These are phyloP conservation scores for Labia minor DNA, from an alignment of 2,888 invertebrate genomes.

Conservation along the genomic window DNA sequence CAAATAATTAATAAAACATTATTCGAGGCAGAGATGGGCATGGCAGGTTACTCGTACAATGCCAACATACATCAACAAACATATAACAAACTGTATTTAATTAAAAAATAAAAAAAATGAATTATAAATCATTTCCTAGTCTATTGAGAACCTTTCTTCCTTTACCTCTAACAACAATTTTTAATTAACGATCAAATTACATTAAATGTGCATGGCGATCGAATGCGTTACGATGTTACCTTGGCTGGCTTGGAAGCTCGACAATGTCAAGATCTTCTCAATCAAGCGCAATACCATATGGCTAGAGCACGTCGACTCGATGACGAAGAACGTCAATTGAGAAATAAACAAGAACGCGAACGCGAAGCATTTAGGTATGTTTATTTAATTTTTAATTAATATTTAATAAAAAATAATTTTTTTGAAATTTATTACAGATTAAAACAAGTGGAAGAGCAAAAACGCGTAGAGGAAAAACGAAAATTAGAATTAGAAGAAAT, in stretches of 20 bases:
- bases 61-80: no score
- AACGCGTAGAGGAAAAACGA: conserved; percentile 63
- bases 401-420: conserved; percentile 13
- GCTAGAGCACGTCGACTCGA: conserved; percentile 80
- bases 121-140: no score
- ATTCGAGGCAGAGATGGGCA: no score
- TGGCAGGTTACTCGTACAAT: no score
- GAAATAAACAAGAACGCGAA: conserved; percentile 85
- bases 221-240: conserved; percentile 62
- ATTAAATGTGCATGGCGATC: conserved; percentile 65
- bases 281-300: conserved; percentile 95
- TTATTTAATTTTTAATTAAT: conserved; percentile 14
- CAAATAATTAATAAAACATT: no score
- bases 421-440: conserved; percentile 16
- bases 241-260: conserved; percentile 76
- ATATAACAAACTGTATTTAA: no score
- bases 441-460: conserved; percentile 36
- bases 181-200: no score
- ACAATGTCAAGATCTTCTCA: conserved; percentile 88
- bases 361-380: conserved; percentile 59
- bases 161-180: no score
- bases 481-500: conserved; percentile 71
- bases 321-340: conserved; percentile 78
- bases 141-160: no score
- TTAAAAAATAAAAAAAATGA: no score